A percentile compares a stretch with the other conserved stretches of the same genome.
These are phyloP conservation scores for Galagoides demidoff DNA, from an alignment of 2,797 vertebrate genomes.

Conservation along the genomic window DNA sequence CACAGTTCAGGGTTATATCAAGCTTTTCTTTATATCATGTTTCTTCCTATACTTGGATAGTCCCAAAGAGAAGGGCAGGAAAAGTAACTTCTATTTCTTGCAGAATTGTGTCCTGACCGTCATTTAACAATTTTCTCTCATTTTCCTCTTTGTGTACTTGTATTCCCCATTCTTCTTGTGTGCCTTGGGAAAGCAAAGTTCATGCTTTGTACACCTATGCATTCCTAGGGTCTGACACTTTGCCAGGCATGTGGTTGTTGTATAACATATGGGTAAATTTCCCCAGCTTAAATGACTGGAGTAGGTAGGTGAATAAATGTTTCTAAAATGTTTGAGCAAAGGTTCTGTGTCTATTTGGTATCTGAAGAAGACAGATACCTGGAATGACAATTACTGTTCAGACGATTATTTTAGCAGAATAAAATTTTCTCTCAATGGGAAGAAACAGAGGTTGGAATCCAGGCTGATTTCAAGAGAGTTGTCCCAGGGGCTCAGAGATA, in stretches of 20 bases:
- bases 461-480: background rate
- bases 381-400: background rate
- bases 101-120: background rate
- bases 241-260: background rate
- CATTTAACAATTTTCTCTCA: background rate
- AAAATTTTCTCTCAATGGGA: background rate
- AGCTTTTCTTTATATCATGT: background rate
- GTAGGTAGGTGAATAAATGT: background rate
- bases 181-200: background rate
- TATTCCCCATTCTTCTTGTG: background rate
- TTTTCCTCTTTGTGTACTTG: background rate
- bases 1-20: background rate
- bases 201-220: background rate
- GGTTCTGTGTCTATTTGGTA: conserved; percentile 4
- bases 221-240: background rate
- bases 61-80: background rate
- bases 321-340: background rate
- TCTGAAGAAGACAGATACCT: conserved; percentile 2
- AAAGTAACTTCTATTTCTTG: background rate
- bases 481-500: conserved; percentile 40
- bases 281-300: background rate
- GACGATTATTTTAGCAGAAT: background rate
- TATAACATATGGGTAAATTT: background rate
- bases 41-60: background rate
- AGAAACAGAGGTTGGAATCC: background rate